Evolutionary conservation across 2,113 vertebrate species (phyloP).

Genomic region (Scomber japonicus): DNA sequence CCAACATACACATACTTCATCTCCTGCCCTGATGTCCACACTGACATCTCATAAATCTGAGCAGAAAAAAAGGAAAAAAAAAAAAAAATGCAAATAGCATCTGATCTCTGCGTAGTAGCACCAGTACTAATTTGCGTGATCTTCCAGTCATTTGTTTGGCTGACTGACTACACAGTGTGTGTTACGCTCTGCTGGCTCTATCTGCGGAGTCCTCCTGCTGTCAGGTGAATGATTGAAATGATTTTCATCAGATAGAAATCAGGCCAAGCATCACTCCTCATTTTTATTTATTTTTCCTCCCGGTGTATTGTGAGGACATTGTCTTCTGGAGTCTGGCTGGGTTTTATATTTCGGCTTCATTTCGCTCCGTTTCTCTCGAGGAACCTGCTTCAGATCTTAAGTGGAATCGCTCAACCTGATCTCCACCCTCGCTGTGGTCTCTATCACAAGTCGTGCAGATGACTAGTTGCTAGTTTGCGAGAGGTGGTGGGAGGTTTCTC

Average conservation of each 20-base stretch:
- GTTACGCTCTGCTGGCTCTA: slow-evolving; percentile 61
- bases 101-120: slow-evolving; percentile 51
- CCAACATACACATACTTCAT: neutral
- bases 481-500: slow-evolving; percentile 41
- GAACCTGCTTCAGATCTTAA: slow-evolving; percentile 58
- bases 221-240: slow-evolving; percentile 66
- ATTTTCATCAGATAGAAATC: slow-evolving; percentile 69
- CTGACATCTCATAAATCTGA: slow-evolving; percentile 49
- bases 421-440: slow-evolving; percentile 43
- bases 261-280: slow-evolving; percentile 36
- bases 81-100: slow-evolving; percentile 18
- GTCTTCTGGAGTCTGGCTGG: slow-evolving; percentile 33
- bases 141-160: slow-evolving; percentile 68
- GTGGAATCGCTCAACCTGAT: slow-evolving; percentile 53
- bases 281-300: slow-evolving; percentile 1
- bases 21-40: slow-evolving; percentile 6
- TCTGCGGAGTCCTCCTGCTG: slow-evolving; percentile 65
- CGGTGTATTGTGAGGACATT: neutral
- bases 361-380: slow-evolving; percentile 4
- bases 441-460: slow-evolving; percentile 23
- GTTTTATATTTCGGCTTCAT: slow-evolving; percentile 42
- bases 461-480: slow-evolving; percentile 39
- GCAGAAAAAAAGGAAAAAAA: slow-evolving; percentile 50
- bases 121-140: slow-evolving; percentile 66
- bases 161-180: slow-evolving; percentile 67